Evolutionary conservation across 2,888 invertebrate species (phyloP), one percentile per base, ranked within the genome.

Genomic region (Hololepta plana): DNA sequence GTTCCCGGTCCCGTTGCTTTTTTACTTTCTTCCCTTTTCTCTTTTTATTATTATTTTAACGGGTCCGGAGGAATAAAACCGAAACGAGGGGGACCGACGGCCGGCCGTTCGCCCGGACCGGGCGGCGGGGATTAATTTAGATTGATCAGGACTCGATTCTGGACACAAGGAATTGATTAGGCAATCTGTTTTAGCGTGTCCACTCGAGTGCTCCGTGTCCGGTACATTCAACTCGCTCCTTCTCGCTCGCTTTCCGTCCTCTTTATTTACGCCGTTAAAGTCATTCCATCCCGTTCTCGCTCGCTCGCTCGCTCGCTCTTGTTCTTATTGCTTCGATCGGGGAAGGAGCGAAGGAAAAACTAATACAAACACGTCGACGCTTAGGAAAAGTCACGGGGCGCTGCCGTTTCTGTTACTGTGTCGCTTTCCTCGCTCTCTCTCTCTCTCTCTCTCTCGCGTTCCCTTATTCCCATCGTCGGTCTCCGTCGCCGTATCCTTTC

Each of bases 91-190:
- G 35, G 32, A 35, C 22, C 36, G 32, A 31, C 33, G 29, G 35
- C 20, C 25, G 31, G 27, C 32, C 29, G 31, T 32, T 38, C 39
- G 39, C 36, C 34, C 38, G 36, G 35, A 38, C 35, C 36, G 46
- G 46, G 47, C 46, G 46, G 46, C 42, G 50, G 51, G 54, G 53
- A 55, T 56, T 56, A 55, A 56, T 56, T 56, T 55, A 54, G 55
- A 56, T 56, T 56, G 55, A 56, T 56, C 54, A 52, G 51, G n/a
- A 53, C 47, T 46, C 51, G 49, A 49, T 44, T 45, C 45, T 46
- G 53, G 53, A 55, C 55, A 53, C 53, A 51, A 53, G 51, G 55
- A 56, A 56, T 56, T 56, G 56, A 56, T 56, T 56, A 56, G 55
- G 54, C 56, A 55, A 55, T 56, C 53, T 56, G 55, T 56, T 56